Evolutionary conservation across 2,888 invertebrate genomes (phyloP).

Genomic region (Zhengitettix transpicula): DNA sequence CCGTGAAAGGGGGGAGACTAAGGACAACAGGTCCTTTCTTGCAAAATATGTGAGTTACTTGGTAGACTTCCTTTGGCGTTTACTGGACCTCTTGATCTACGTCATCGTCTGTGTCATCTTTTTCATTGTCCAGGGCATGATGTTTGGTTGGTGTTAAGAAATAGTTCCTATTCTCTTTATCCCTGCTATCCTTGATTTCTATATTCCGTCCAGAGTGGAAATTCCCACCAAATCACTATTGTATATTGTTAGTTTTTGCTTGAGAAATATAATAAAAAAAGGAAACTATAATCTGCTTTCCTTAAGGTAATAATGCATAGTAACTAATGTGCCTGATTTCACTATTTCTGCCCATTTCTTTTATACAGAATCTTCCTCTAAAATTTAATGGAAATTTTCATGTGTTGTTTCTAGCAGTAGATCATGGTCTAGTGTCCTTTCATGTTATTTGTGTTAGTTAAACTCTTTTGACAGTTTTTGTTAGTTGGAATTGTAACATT

Average conservation of each 20-base stretch:
- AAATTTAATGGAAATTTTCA: too few relatives aligned
- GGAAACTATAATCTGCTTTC: too few relatives aligned
- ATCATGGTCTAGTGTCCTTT: too few relatives aligned
- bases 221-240: neutral
- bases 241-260: neutral
- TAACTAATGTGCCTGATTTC: too few relatives aligned
- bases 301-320: too few relatives aligned
- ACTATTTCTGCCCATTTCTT: too few relatives aligned
- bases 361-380: too few relatives aligned
- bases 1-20: constrained; percentile 72
- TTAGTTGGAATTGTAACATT: too few relatives aligned
- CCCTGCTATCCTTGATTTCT: neutral
- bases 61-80: constrained; percentile 13
- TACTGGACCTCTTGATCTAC: constrained; percentile 9
- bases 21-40: constrained; percentile 89
- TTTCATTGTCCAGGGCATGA: constrained; percentile 3
- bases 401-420: too few relatives aligned
- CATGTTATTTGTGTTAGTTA: too few relatives aligned
- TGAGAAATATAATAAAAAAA: neutral
- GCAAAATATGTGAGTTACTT: constrained; percentile 82
- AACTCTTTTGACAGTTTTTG: too few relatives aligned
- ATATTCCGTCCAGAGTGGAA: too few relatives aligned
- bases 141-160: neutral
- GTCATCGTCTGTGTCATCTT: constrained; percentile 13
- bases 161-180: neutral